Base-by-base conservation (phyloP, 2,113 vertebrate species). In the Felis catus region DNA sequence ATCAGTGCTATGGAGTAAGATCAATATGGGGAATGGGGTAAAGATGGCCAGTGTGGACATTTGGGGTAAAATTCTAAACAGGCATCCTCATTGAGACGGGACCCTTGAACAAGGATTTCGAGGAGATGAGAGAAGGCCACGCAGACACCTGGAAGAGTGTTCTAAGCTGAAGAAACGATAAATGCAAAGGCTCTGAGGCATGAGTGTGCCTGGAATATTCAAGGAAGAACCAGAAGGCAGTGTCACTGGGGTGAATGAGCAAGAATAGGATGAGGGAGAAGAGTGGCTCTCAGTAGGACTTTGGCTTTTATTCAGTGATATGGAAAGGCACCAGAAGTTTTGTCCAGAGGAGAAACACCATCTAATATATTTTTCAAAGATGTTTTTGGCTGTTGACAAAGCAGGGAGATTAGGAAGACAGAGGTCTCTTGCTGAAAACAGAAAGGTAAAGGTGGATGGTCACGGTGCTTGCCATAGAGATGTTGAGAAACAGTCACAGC, bases 111-210 rank as follows among this genome's bases (percentile, higher is more conserved):
- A 73, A 36, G 18, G 88, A 55, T 29, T 48, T 71, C 21, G 33
- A 94, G 41, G 15, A 39, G 19, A 8, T 2, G 0, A 23, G 41
- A 5, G 21, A 55, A 13, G 0, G 25, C 0, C 31, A 27, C 2
- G 23, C 31, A 33, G 55, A 65, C 5, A 53, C 21, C 70, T 66
- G 19, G 21, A 53, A 1, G 31, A 61, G 1, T 66, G 8, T 36
- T 70, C 19, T 55, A 39, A 27, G 61, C 3, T 39, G 51, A 48
- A 65, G 51, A 16, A 13, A 87, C 25, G 45, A 21, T 58, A 61
- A 16, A n/a, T 61, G 48, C 31, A 79, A 79, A 85, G 18, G 27
- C n/a, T 63, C 51, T 48, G 53, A 27, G 14, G 68, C 25, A 55
- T 55, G 36, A 55, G 12, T 25, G 3, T 73, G 12, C 31, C 87